Evolutionary conservation across 2,888 invertebrate genomes (phyloP), one percentile per base, ranked within the genome.

Genomic region (Polydrusus pterygomalis): DNA sequence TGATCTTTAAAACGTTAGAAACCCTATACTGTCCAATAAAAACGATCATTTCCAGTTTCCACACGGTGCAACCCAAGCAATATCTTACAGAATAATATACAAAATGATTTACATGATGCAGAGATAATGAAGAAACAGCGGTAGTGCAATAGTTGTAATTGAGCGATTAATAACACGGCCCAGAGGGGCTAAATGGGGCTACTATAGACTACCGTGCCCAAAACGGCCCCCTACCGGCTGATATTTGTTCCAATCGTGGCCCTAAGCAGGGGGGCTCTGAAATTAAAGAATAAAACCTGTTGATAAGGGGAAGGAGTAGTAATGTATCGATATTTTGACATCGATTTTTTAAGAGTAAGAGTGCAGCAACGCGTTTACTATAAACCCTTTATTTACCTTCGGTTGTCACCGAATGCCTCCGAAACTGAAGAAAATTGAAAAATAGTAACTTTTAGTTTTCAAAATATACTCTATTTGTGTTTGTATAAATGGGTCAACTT

Each of bases 111-210:
- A 74, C 70, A 34, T 25, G 63, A 40, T 63, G 58, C 71, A 17
- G 47, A 78, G 74, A 74, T 74, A 76, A 70, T 76, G 70, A 62
- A 73, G 74, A 71, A 76, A 25, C 75, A 75, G 78, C 77, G 75
- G 75, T 68, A 75, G 75, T 67, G 71, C 78, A 73, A 78, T 78
- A 73, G 70, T 71, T 77, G 76, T 78, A 78, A 78, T 76, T 78
- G 80, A 80, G 81, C 80, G 79, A 81, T 83, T 84, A 83, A 83
- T 82, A 82, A 82, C 79, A 77, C 77, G 72, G 75, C 75, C 77
- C 62, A 75, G 70, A 74, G 75, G 77, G 73, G 79, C 71, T 77
- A 78, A 79, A 77, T 69, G 78, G 76, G 76, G 78, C 78, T 78
- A 77, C 78, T 18, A 74, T 68, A 67, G 78, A 77, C 78, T 78